phyloP scores from a whole-genome alignment of 2,797 vertebrate genomes.

The Crypturellus tataupa region DNA sequence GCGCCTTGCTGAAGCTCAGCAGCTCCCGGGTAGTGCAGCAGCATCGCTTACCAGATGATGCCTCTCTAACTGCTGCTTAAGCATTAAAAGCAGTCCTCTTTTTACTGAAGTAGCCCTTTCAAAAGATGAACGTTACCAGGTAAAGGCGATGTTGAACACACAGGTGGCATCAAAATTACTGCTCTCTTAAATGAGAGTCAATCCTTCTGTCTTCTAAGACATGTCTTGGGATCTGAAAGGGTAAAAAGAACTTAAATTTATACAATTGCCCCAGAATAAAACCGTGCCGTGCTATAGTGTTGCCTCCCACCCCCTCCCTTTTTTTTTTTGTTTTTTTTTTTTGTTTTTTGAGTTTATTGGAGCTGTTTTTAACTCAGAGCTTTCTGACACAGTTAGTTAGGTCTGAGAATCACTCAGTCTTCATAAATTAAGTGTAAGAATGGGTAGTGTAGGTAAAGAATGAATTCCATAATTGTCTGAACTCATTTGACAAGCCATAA shows the following conservation, averaged over 20 bases:
- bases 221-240: background rate
- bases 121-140: background rate
- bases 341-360: no score
- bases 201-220: background rate
- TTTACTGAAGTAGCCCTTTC: background rate
- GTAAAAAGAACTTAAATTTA: background rate
- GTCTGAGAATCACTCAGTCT: background rate
- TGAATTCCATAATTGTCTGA: background rate
- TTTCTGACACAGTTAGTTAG: background rate
- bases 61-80: background rate
- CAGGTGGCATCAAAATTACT: background rate
- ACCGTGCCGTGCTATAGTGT: background rate
- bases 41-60: background rate
- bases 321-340: no score
- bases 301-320: background rate
- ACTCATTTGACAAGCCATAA: background rate
- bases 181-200: background rate
- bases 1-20: background rate
- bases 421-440: background rate
- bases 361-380: no score
- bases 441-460: background rate
- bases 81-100: background rate
- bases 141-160: background rate
- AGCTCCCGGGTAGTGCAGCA: background rate
- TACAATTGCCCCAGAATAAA: background rate